Conservation (phyloP, 2,113 vertebrate species). For the Indicator indicator region DNA sequence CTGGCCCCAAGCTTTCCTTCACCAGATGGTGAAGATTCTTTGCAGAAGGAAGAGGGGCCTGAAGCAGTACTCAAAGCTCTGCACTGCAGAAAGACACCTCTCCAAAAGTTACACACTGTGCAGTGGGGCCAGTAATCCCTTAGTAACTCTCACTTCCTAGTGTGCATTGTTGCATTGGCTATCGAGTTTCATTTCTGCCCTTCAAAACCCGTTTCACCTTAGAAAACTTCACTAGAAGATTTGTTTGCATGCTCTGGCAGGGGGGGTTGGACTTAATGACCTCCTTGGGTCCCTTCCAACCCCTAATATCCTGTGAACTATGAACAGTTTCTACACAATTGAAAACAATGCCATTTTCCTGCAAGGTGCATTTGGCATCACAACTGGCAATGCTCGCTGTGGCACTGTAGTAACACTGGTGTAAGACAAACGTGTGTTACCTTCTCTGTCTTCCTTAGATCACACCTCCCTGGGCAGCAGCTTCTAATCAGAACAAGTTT, state of each 20-base stretch:
- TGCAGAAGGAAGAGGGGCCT: not conserved
- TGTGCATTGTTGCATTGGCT: not conserved
- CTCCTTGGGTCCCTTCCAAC: too few species aligned
- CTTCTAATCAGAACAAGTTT: not conserved
- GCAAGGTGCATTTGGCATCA: not conserved
- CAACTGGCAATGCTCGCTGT: not conserved
- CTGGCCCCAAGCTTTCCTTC: not conserved
- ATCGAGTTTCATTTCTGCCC: not conserved
- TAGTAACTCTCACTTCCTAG: not conserved
- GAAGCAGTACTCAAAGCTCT: not conserved
- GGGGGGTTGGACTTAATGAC: too few species aligned
- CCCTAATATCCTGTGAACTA: not conserved
- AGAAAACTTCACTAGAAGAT: not conserved
- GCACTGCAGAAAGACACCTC: accelerated
- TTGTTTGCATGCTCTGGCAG: not conserved
- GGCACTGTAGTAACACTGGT: not conserved
- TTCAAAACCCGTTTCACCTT: not conserved
- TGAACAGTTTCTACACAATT: not conserved
- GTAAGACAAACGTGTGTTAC: accelerated
- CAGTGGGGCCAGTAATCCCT: not conserved
- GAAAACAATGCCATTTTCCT: not conserved
- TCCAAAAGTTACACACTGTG: not conserved
- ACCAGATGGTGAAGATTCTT: not conserved
- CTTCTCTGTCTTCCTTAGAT: not conserved
- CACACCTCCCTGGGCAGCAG: not conserved